Evolutionary conservation across 2,888 invertebrate genomes (phyloP), one percentile per base, ranked within the genome.

Genomic region (Eupithecia insigniata): DNA sequence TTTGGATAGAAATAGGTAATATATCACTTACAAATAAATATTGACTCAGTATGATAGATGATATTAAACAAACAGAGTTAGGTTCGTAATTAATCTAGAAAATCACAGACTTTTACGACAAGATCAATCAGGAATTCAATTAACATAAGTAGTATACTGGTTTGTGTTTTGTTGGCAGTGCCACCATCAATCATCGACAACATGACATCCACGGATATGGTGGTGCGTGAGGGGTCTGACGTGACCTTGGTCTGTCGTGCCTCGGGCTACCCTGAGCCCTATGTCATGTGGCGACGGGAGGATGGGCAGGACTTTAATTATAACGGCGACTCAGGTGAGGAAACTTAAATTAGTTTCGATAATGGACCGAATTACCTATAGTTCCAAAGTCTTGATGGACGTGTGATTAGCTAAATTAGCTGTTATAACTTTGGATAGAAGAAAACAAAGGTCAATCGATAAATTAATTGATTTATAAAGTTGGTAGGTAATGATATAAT

Each of bases 281-380:
- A 98, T 89, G 98, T 98, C 83, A 98, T 98, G 96, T 98, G 98
- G 98, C 95, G 97, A 66, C 95, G 98, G 68, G 98, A 98, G 89
- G 98, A 98, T 87, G 97, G 97, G 76, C 96, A 97, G 84, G 97
- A 97, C 89, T 98, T 98, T 92, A 96, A 97, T 91, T 97, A 98
- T 92, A 97, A 97, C 84, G 97, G 97, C 64, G 97, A 97, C 89
- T 96, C 96, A 88, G 98, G 98, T 98, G 39, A 64, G 36, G 6
- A n/a, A 32, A 36, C 64, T 64, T 64, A 22, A 64, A 60, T 18
- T 60, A 55, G 55, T 55, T 55, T 55, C 55, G 26, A 12, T 51
- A 51, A 51, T 51, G 22, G 22, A 51, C 51, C 12, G 12, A 55
- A 1, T n/a, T 51, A 51, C 8, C 55, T 26, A 55, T 55, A 55